Evolutionary conservation across 2,113 vertebrate species (phyloP), one percentile per base, ranked within the genome.

Genomic region (Brachypodius melanocephalos): DNA sequence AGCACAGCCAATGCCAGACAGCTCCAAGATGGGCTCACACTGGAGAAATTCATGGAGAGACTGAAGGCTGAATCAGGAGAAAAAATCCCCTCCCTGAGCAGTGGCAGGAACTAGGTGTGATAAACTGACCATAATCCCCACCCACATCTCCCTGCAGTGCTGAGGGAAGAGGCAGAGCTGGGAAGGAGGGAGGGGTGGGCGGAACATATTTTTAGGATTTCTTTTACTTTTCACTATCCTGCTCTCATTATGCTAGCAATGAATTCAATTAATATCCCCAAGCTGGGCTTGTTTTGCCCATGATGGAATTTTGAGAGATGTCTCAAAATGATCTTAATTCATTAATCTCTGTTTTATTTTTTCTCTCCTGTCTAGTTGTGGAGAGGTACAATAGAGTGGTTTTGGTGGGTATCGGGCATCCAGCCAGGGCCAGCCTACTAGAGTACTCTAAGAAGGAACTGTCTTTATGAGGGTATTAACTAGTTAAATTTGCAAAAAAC

Each of bases 1-100:
- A 26, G 13, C 17, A 88, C 42, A 48, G 20, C 8, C 17, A 58
- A 12, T 26, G 31, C 16, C 20, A 34, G 24, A 32, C 24, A 16
- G 15, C 8, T 61, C 15, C 24, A n/a, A 48, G 40, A 21, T 0
- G 3, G 40, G 63, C 9, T 57, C 42, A n/a, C 3, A 10, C 2
- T 29, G 31, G 40, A 32, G 49, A 42, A 72, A 48, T 57, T 55
- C 4, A 14, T 26, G 25, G 40, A 21, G 20, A n/a, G 9, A 34
- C 7, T 19, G 8, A 25, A 54, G 9, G 14, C 22, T 48, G 65
- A 19, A 79, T 16, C 16, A 79, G 20, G 6, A 8, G 10, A 55
- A 25, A 17, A 32, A 48, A 14, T 63, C 11, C 25, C 40, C 25
- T 63, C 65, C 20, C 42, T 34, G 14, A 31, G 31, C 24, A 71